Conservation (phyloP, 2,797 vertebrate species). For the Danio kyathit region DNA sequence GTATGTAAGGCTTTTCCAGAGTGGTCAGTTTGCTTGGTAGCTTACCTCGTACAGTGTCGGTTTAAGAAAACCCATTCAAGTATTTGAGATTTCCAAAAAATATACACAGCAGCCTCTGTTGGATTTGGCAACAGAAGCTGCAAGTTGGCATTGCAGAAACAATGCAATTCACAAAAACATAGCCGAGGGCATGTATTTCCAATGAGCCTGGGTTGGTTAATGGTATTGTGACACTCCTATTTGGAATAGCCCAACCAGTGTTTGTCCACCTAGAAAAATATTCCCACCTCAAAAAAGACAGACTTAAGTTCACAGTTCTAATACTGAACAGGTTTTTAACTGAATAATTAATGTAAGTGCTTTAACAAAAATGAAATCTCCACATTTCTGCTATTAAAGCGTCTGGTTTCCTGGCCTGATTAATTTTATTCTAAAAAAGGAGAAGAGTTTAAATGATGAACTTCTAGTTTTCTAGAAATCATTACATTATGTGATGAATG, state of each 20-base stretch:
- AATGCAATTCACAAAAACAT: no score
- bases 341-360: background rate
- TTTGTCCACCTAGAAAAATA: background rate
- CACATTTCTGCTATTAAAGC: constrained; percentile 1
- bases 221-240: no score
- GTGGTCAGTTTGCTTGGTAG: no score
- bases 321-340: constrained; percentile 2
- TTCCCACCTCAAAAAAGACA: background rate
- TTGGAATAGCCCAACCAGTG: background rate
- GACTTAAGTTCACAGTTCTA: constrained; percentile 4
- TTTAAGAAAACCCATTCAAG: no score
- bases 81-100: no score
- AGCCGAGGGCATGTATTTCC: no score
- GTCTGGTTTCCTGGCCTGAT: background rate
- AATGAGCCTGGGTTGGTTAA: no score
- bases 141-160: no score
- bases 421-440: background rate
- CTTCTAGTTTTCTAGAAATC: background rate
- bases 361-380: background rate
- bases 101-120: no score
- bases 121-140: no score
- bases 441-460: background rate
- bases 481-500: constrained; percentile 3
- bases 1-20: no score
- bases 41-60: no score